phyloP scores from a whole-genome alignment of 2,113 vertebrate genomes.

The Laterallus jamaicensis region DNA sequence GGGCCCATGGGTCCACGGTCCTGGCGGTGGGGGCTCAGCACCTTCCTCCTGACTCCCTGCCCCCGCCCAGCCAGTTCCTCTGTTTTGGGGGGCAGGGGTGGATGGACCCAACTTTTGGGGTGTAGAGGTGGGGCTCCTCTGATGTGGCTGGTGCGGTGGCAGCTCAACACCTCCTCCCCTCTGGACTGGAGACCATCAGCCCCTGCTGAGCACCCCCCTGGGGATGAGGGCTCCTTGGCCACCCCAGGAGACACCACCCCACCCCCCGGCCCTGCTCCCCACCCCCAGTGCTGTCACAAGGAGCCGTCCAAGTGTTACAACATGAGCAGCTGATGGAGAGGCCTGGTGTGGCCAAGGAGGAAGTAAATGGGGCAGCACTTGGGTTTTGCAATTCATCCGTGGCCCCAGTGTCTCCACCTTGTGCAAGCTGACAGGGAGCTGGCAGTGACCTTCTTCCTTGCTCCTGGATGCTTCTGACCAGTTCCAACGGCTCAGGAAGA shows the following conservation, averaged over 20 bases:
- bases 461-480: neutral
- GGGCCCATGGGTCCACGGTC: neutral
- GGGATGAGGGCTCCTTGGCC: fast-evolving
- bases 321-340: neutral
- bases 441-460: neutral
- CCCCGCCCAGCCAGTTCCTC: fast-evolving
- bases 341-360: neutral
- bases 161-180: neutral
- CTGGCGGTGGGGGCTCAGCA: neutral
- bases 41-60: neutral
- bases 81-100: neutral
- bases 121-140: too few species aligned
- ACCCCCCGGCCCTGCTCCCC: too few species aligned
- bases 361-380: neutral
- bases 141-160: fast-evolving
- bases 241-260: neutral
- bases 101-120: neutral
- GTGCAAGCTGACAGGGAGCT: neutral
- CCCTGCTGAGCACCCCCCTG: fast-evolving
- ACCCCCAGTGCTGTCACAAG: fast-evolving
- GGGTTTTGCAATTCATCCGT: neutral
- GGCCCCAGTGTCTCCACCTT: neutral
- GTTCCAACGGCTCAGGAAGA: neutral
- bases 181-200: neutral
- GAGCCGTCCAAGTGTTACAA: fast-evolving